phyloP scores from a whole-genome alignment of 2,888 invertebrate genomes.

The Caenorhabditis zanzibari region DNA sequence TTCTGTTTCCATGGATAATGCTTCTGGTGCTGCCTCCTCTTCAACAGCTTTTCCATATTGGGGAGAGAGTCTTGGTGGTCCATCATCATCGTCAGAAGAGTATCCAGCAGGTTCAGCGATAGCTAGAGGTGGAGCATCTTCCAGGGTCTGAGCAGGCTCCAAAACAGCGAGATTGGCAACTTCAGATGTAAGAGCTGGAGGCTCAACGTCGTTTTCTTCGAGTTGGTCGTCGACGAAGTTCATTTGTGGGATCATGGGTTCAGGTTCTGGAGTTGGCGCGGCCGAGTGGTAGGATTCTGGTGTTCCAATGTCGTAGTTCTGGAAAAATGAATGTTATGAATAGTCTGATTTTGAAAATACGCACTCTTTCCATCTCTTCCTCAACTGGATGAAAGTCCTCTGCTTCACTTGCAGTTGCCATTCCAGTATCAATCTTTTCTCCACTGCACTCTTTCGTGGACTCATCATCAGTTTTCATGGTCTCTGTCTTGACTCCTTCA shows the following conservation, averaged over 20 bases:
- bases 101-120: conserved; percentile 12
- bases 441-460: neutral
- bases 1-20: neutral
- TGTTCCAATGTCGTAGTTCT: conserved; percentile 35
- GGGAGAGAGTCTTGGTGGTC: conserved; percentile 69
- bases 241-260: neutral
- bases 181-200: conserved; percentile 53
- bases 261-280: conserved; percentile 14
- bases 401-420: conserved; percentile 1
- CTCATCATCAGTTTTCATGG: conserved; percentile 20
- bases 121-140: neutral
- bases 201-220: conserved; percentile 41
- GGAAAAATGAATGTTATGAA: neutral
- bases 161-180: conserved; percentile 28
- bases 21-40: conserved; percentile 19
- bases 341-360: neutral
- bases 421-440: conserved; percentile 30
- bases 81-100: conserved; percentile 66
- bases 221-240: neutral
- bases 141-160: neutral
- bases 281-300: conserved; percentile 48
- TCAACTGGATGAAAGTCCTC: conserved; percentile 7
- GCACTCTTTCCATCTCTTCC: conserved; percentile 11
- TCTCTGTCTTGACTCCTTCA: neutral
- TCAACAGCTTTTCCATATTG: conserved; percentile 45